phyloP scores from a whole-genome alignment of 1,140 invertebrate genomes.

The Microplitis demolitor region DNA sequence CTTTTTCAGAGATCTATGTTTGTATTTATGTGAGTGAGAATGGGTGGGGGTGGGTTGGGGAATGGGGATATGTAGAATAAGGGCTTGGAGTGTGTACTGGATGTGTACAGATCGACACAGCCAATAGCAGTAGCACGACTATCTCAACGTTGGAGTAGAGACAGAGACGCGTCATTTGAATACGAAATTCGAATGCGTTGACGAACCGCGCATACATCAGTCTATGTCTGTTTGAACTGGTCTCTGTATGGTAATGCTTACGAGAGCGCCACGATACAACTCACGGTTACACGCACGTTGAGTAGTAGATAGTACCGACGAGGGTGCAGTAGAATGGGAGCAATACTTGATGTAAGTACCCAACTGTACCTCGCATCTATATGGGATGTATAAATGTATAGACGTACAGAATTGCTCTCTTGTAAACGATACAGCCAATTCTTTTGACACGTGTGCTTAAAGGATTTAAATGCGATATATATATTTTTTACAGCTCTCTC shows the following conservation, averaged over 20 bases:
- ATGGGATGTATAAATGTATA: background rate
- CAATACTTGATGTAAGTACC: background rate
- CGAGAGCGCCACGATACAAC: conserved; percentile 21
- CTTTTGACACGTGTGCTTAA: conserved; percentile 3
- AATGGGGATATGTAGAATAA: background rate
- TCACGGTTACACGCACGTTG: conserved; percentile 32
- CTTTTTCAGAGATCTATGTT: too few relatives aligned
- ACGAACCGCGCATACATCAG: conserved; percentile 58
- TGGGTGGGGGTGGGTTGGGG: too few relatives aligned
- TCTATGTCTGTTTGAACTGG: conserved; percentile 59
- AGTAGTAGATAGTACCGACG: background rate
- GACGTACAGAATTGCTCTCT: background rate
- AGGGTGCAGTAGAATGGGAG: conserved; percentile 7
- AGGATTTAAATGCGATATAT: background rate
- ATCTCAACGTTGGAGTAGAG: background rate
- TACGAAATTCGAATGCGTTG: conserved; percentile 58
- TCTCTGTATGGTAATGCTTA: conserved; percentile 56
- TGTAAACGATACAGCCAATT: conserved; percentile 1
- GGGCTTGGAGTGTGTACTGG: background rate
- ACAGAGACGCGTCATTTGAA: conserved; percentile 53
- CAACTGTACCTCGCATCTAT: background rate
- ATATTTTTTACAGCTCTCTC: background rate
- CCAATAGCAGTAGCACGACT: background rate
- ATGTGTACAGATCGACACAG: conserved; percentile 8
- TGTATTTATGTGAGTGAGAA: too few relatives aligned